Base-by-base conservation (phyloP, 2,797 vertebrate genomes). In the Hydrocynus forskahlii region DNA sequence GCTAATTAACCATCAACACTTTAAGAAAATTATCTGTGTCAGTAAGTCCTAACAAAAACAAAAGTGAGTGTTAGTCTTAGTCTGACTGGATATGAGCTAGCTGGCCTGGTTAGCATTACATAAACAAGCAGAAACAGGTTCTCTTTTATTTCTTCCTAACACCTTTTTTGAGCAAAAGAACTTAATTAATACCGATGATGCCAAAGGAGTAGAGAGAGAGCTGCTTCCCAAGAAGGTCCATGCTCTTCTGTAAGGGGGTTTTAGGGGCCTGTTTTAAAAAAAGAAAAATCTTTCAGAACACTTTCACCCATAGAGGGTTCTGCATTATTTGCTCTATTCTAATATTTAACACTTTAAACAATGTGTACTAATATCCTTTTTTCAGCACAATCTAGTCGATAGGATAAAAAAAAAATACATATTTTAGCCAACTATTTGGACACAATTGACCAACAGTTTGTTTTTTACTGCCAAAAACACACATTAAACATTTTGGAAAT, bases 191-290 rank as follows among this genome's bases (percentile, higher is more conserved):
- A 99, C 98, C 98, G 85, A 99, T 99, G 92, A 99, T 99, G 88
- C 95, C 93, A 84, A 99, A 97, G 63, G 98, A 99, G 83, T 99
- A 99, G 70, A 99, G 95, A 0, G 98, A 99, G 48, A 99, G 96
- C 85, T 99, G 98, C 84, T 99, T 98, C 75, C 98, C 98, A 83
- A 99, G 91, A 70, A 97, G 95, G 91, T 99, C 98, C 98, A 99
- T 99, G 92, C 97, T 98, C 92, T 98, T 99, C 93, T 99, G 98
- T 48, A 99, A 86, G 6, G 97, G 98, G 1, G 98, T 99, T 87
- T 99, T 99, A 13, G 98, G 98, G 86, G 98, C 94, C 98, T 94
- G 86, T 84, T 48, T 74, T 86, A 91, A 74, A 17, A 72, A 59
- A 12, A 35, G 3, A 75, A 35, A 29, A 64, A 62, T 29, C 29